Percentiles rank a stretch among this genome's conserved stretches.
Evolutionary conservation across 1,140 invertebrate species (phyloP).

Genomic region (Drosophila serrata): DNA sequence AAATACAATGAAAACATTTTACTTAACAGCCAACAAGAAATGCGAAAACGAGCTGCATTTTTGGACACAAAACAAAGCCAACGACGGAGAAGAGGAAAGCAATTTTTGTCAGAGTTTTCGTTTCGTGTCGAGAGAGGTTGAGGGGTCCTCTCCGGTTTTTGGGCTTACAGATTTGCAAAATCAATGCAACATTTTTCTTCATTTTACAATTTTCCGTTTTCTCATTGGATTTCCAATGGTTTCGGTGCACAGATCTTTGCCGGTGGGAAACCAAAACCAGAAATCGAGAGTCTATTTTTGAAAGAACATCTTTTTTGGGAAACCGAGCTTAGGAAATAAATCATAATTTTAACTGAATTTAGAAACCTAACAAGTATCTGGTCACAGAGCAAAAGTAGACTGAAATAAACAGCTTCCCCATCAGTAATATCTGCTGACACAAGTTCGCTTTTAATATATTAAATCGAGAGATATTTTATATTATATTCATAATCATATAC

Average conservation of each 20-base stretch:
- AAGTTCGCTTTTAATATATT: no score
- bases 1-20: conserved; percentile 76
- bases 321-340: neutral
- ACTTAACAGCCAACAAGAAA: conserved; percentile 63
- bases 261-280: neutral
- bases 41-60: conserved; percentile 46
- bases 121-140: conserved; percentile 22
- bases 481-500: neutral
- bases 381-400: no score
- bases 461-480: neutral
- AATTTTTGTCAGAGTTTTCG: conserved; percentile 38
- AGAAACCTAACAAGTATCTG: neutral
- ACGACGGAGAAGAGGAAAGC: conserved; percentile 12
- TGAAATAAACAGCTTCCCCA: neutral
- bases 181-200: conserved; percentile 35
- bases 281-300: neutral
- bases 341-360: neutral
- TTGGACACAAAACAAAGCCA: conserved; percentile 49
- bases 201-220: conserved; percentile 33
- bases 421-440: no score
- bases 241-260: neutral
- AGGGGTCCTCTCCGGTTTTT: conserved; percentile 12
- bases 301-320: neutral
- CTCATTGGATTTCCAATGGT: conserved; percentile 16
- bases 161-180: conserved; percentile 41